phyloP scores from a whole-genome alignment of 2,797 vertebrate genomes.

The Diglossa cyanea region DNA sequence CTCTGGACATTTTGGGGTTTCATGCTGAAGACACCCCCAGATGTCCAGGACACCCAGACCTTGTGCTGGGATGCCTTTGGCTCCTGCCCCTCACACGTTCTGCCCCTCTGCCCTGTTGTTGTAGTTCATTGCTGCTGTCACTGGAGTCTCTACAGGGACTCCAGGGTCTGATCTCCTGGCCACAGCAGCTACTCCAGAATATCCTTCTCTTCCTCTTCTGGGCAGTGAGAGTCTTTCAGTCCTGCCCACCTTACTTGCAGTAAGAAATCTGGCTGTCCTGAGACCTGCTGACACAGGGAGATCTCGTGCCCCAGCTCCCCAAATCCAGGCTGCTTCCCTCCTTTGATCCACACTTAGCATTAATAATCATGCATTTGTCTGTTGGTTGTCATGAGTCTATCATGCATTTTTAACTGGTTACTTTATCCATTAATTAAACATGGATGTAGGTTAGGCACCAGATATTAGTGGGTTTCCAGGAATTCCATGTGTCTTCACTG shows the following conservation, averaged over 20 bases:
- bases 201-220: neutral
- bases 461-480: neutral
- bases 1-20: neutral
- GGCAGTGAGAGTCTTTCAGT: rapidly evolving
- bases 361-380: neutral
- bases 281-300: neutral
- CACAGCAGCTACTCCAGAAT: neutral
- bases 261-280: rapidly evolving
- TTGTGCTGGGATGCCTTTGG: neutral
- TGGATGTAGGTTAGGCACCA: neutral
- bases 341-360: neutral
- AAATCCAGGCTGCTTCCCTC: neutral
- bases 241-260: neutral
- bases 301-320: neutral
- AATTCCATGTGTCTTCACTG: neutral
- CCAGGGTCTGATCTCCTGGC: neutral
- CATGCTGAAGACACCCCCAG: neutral
- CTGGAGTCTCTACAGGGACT: neutral
- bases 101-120: neutral
- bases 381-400: neutral
- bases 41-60: neutral
- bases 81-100: neutral
- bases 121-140: neutral
- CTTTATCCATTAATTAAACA: slow-evolving; percentile 43
- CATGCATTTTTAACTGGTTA: slow-evolving; percentile 47